These are phyloP conservation scores for Heliocidaris erythrogramma DNA, from an alignment of 35 echinoderm and acorn worm genomes.

Conservation along the genomic window DNA sequence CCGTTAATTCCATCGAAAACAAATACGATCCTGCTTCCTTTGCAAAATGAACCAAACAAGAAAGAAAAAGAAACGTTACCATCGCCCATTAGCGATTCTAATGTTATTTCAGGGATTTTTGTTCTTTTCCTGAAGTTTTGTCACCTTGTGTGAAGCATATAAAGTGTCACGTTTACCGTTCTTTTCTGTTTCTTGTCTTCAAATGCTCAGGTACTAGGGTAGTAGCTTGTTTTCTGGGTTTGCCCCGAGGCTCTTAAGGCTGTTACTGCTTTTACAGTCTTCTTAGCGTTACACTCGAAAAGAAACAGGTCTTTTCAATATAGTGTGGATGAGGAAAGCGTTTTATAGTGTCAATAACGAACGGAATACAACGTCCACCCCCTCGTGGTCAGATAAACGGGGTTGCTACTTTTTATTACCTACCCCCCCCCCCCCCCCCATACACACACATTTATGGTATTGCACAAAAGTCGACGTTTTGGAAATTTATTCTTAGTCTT, in stretches of 20 bases:
- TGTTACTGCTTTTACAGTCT: not conserved
- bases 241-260: not conserved
- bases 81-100: not conserved
- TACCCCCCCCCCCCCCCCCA: too few relatives aligned
- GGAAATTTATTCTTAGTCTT: too few relatives aligned
- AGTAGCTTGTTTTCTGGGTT: not conserved
- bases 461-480: too few relatives aligned
- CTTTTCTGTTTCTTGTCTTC: not conserved
- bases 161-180: not conserved
- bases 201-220: not conserved
- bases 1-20: not conserved
- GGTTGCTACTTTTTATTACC: not conserved
- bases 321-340: not conserved
- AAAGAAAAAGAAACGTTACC: not conserved
- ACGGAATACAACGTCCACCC: not conserved
- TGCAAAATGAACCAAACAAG: not conserved
- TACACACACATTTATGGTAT: too few relatives aligned
- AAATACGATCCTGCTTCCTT: not conserved
- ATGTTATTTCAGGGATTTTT: not conserved
- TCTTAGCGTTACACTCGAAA: conserved; percentile 1
- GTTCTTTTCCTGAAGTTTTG: not conserved
- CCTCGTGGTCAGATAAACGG: not conserved
- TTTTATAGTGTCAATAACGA: not conserved
- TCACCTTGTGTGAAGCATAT: not conserved
- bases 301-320: not conserved